Conservation (phyloP, 1,140 invertebrate genomes). For the Drosophila watanabei region DNA sequence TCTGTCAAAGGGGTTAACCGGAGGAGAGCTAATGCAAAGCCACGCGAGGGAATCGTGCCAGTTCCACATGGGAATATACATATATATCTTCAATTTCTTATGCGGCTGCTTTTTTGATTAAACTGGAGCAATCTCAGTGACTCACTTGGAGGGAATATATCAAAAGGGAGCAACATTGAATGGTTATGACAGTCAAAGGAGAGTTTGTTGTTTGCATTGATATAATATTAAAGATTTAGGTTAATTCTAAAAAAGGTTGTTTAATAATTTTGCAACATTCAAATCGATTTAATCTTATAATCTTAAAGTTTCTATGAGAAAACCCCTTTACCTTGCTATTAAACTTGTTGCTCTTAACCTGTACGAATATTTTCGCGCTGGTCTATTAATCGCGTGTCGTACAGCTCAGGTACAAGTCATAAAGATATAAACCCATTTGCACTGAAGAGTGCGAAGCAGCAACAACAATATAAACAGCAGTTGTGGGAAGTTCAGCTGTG, state of each 20-base stretch:
- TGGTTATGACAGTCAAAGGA: background rate
- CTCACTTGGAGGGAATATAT: constrained; percentile 1
- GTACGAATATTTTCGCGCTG: constrained; percentile 57
- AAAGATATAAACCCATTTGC: constrained; percentile 78
- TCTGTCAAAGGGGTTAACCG: constrained; percentile 8
- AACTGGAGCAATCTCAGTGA: background rate
- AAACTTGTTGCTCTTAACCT: background rate
- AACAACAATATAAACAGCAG: constrained; percentile 29
- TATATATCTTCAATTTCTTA: background rate
- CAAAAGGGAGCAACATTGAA: background rate
- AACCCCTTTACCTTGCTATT: background rate
- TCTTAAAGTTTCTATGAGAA: background rate
- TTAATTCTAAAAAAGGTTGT: background rate
- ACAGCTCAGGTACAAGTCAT: constrained; percentile 44
- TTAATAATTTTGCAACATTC: no score
- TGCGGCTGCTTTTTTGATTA: background rate
- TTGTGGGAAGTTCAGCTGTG: constrained; percentile 24
- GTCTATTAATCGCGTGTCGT: constrained; percentile 64
- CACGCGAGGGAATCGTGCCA: constrained; percentile 7
- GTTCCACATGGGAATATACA: background rate
- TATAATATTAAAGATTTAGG: background rate
- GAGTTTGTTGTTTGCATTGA: no score
- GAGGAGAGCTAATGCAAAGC: constrained; percentile 6
- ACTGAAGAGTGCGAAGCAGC: constrained; percentile 22
- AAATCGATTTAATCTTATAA: background rate